A percentile compares a stretch with the other conserved stretches of the same genome.
Conservation (phyloP, 2,888 invertebrate species). For the Eristalis pertinax region DNA sequence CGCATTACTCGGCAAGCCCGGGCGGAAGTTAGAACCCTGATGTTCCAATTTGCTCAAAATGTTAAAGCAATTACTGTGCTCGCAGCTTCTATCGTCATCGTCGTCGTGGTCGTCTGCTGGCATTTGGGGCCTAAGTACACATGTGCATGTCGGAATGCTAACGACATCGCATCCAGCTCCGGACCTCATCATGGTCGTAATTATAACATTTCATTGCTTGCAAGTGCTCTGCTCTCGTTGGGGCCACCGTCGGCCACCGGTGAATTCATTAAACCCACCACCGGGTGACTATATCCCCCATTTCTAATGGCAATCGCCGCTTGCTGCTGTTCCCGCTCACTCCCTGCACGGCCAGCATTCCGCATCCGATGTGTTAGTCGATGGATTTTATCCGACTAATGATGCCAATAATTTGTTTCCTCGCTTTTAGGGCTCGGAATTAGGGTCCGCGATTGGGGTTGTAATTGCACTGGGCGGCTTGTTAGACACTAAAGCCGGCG, state of each 20-base stretch:
- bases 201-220: slow-evolving; percentile 55
- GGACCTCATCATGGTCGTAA: slow-evolving; percentile 17
- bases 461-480: background rate
- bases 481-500: slow-evolving; percentile 6
- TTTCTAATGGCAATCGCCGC: background rate
- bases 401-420: slow-evolving; percentile 17
- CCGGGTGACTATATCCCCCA: slow-evolving; percentile 17
- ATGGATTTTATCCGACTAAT: background rate
- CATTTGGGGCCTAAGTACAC: slow-evolving; percentile 46
- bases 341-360: background rate
- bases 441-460: background rate
- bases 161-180: slow-evolving; percentile 26
- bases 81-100: slow-evolving; percentile 1
- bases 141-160: slow-evolving; percentile 69
- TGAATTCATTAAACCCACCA: slow-evolving; percentile 39
- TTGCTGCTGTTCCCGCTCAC: background rate
- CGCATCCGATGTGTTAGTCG: background rate
- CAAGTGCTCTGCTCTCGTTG: slow-evolving; percentile 13
- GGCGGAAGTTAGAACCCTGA: slow-evolving; percentile 47
- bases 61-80: slow-evolving; percentile 51
- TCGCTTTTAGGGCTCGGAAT: background rate
- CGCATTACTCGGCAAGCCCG: slow-evolving; percentile 10
- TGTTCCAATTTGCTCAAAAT: slow-evolving; percentile 56
- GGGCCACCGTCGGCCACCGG: slow-evolving; percentile 6
- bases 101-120: too few species aligned